phyloP scores from a whole-genome alignment of 2,113 vertebrate genomes.

The Lontra canadensis region DNA sequence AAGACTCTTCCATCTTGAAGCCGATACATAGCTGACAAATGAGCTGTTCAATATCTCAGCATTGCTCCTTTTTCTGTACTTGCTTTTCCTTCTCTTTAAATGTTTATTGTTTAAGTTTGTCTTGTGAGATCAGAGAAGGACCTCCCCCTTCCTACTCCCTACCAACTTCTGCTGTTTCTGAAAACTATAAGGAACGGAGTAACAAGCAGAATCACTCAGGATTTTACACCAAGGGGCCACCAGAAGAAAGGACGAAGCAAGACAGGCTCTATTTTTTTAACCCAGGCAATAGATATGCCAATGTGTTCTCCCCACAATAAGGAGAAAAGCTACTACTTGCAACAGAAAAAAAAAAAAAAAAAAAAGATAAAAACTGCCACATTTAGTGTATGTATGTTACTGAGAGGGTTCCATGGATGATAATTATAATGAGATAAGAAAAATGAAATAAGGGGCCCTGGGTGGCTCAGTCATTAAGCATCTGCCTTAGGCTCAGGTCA shows the following conservation, averaged over 20 bases:
- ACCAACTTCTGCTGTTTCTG: background rate
- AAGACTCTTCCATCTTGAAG: background rate
- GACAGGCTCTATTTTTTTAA: background rate
- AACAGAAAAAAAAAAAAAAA: background rate
- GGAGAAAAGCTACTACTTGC: background rate
- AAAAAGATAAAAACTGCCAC: background rate
- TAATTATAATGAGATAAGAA: background rate
- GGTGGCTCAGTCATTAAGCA: no score
- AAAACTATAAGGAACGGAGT: background rate
- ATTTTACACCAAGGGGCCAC: background rate
- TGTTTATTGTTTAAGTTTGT: background rate
- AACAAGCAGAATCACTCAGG: background rate
- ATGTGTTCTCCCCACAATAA: background rate
- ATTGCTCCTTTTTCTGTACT: background rate
- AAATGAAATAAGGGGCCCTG: background rate
- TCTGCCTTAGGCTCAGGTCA: no score
- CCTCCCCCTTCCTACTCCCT: background rate
- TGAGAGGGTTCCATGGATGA: background rate
- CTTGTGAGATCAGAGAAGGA: conserved; percentile 12
- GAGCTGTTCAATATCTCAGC: background rate
- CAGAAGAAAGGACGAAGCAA: background rate
- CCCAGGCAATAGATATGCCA: rapidly evolving
- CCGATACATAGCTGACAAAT: background rate
- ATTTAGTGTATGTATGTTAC: background rate
- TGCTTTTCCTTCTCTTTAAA: conserved; percentile 3